A percentile compares a stretch with the other conserved stretches of the same genome.
phyloP scores from a whole-genome alignment of 2,888 invertebrate species.

The Branchipolynoe longqiensis region DNA sequence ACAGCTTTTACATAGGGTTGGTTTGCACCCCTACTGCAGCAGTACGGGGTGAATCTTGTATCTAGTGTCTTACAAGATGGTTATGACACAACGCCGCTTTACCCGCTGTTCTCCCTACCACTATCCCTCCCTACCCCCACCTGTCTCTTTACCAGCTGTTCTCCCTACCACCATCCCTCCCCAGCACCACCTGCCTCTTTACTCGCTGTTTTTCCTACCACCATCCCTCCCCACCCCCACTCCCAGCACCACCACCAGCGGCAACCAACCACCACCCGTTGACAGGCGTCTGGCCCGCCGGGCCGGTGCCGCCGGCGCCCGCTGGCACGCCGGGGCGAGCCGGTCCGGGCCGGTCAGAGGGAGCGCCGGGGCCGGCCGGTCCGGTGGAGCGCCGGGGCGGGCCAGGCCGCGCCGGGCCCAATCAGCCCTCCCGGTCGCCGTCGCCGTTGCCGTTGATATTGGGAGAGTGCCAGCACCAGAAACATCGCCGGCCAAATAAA shows the following conservation, averaged over 20 bases:
- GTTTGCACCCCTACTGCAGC: no score
- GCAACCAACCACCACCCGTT: no score
- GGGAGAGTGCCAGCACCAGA: constrained; percentile 43
- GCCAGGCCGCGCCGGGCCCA: background rate
- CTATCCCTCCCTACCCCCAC: background rate
- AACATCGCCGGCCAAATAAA: constrained; percentile 45
- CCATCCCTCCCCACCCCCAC: background rate
- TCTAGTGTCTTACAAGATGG: no score
- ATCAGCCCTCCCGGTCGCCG: constrained; percentile 8
- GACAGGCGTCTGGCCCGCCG: constrained; percentile 25
- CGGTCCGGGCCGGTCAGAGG: background rate
- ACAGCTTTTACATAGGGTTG: no score
- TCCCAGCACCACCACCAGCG: background rate
- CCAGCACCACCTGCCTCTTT: background rate
- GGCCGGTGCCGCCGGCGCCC: constrained; percentile 37
- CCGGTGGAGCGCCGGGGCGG: constrained; percentile 1
- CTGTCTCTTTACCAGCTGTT: background rate
- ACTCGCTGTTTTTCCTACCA: constrained; percentile 9
- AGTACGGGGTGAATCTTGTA: no score
- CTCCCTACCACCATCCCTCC: background rate
- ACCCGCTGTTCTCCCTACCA: no score
- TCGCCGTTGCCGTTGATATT: constrained; percentile 18
- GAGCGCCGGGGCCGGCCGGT: constrained; percentile 21
- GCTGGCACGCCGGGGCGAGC: constrained; percentile 24
- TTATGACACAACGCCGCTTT: no score